Base-by-base conservation (phyloP, 2,113 vertebrate species). In the Dipodomys stephensi region DNA sequence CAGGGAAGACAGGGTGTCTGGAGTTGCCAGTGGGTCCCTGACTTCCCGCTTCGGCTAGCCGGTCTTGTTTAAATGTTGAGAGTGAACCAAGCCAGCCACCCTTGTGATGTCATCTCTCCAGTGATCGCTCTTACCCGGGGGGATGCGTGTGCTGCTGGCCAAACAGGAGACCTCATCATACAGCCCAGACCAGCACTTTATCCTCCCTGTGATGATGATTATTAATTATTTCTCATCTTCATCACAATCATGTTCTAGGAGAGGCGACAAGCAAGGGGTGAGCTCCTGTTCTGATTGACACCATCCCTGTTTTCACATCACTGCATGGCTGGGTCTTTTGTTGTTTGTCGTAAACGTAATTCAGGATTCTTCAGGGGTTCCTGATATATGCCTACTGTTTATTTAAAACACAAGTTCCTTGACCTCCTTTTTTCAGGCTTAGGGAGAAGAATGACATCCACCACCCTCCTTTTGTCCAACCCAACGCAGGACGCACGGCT, bases 241-340 rank as follows among this genome's bases (percentile, higher is more conserved):
- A 98, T 99, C 98, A 98, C 94, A 96, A 98, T 98, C 98, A 96
- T 39, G 39, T 39, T 39, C 39, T 39, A 39, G 20, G 74, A 67
- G 65, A 69, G 86, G 85, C 32, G 88, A 98, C 91, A 95, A 93
- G 92, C 97, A 96, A 96, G 97, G 39, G 39, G 39, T 39, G 98
- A 98, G 96, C 98, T 98, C 98, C 99, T 98, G 98, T 98, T 98
- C 98, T 98, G 97, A 98, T 98, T 99, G 98, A 98, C 98, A 97
- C 98, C 98, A 97, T 96, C 98, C 96, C 93, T 97, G 98, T 97
- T 98, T 98, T 98, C 98, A 97, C 98, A 98, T 98, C 98, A 97
- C 97, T 98, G 98, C 96, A 97, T 96, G 98, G 98, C 92, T 53
- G 93, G 98, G 98, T 98, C 98, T 39, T 39, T 39, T 39, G 39